Base-by-base conservation (phyloP, 1,140 invertebrate genomes). In the Philotrypesis tridentata region DNA sequence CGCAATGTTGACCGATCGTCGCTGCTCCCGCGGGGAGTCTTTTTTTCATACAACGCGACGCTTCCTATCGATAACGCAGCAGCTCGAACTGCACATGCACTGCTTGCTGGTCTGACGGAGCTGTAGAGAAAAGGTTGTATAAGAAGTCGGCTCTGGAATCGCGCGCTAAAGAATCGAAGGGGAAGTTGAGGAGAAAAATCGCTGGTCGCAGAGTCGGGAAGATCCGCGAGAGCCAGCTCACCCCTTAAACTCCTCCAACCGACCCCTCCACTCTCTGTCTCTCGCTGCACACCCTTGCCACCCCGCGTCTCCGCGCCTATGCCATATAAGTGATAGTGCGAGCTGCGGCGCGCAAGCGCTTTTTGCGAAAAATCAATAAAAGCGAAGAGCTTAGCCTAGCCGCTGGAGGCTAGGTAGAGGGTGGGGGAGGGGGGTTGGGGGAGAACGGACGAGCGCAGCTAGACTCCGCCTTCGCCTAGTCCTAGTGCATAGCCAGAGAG, bases 281-380 rank as follows among this genome's bases (percentile, higher is more conserved):
- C 31, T 9, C 12, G 17, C 29, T 9, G 1, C 17, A n/a, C 31
- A 17, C 68, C 78, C 78, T 40, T 68, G 40, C 78, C 17, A 76
- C 40, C n/a, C n/a, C 70, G 37, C 70, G 31, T 43, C 70, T 55
- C n/a, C 5, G 31, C 31, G 25, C 63, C 48, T 43, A 55, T 31
- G n/a, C n/a, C n/a, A 29, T 72, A 61, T 79, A 80, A 80, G 79
- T 74, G 74, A 74, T 74, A 74, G 79, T 55, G 37, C 9, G 71
- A 27, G 55, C 43, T 11, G 8, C 40, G 72, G 78, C 89, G 91
- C 90, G 91, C 91, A 90, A 88, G 91, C 91, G 91, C 91, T 92
- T 92, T 80, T 92, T 91, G 89, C 89, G 90, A 92, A 92, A 92
- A 92, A 92, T 92, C 91, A 92, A 92, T 92, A 92, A 65, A 92